Evolutionary conservation across 2,888 invertebrate genomes (phyloP), one percentile per base, ranked within the genome.

Genomic region (Meiosimyza platycephala): DNA sequence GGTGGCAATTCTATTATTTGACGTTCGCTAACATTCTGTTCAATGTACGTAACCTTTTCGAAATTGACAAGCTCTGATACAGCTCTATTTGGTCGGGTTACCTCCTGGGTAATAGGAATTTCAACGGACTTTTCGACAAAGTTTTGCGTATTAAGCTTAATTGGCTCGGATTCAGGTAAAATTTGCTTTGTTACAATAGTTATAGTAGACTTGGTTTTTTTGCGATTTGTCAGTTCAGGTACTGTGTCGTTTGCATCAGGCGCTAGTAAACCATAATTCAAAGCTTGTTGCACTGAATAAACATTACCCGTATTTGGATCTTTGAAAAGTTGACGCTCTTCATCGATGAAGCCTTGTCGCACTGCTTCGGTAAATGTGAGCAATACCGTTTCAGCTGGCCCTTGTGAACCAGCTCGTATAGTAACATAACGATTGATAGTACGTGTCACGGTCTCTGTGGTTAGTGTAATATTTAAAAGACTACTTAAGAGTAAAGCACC

Each of bases 401-500:
- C 85, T 78, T 90, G 89, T 15, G 90, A 88, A 40, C 88, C 79
- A 64, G 92, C 92, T 16, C 93, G 92, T 28, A 94, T 92, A 0
- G 94, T 94, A 3, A 95, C 94, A 83, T 95, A 93, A 28, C 94
- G 90, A 84, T 93, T 93, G 51, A 96, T 92, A 65, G 95, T 92
- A 85, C 94, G 94, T 6, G 95, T 95, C 48, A 95, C 93, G 9
- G 95, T 95, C 84, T 95, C 94, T 18, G 95, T 93, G 3, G 96
- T 96, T 54, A 97, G 91, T 12, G 95, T 94, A 69, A 98, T 94
- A 84, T 95, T 95, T 70, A 97, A 88, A 70, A 97, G 89, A 80
- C 95, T 95, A 87, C 93, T 94, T 75, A 95, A 89, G 83, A 95
- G 89, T 73, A 95, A 92, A 63, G 96, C 96, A 73, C 97, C 97